A percentile compares a stretch with the other conserved stretches of the same genome.
These are phyloP conservation scores for Megaustenia siamemsis DNA, from an alignment of 2,888 invertebrate species.

Conservation along the genomic window DNA sequence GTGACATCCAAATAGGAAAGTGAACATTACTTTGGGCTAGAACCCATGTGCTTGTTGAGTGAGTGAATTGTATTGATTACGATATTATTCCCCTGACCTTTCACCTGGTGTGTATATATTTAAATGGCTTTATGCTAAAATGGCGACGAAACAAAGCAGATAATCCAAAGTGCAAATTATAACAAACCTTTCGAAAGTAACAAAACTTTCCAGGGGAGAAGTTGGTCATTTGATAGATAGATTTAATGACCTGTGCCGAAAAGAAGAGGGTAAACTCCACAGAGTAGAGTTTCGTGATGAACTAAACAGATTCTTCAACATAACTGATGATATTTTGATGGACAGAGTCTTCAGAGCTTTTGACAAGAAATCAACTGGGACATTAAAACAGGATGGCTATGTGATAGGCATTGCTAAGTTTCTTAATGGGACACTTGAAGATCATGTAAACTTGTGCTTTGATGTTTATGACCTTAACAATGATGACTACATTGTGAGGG, in stretches of 20 bases:
- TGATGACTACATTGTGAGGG: conserved; percentile 89
- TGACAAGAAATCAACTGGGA: conserved; percentile 88
- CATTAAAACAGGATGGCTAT: conserved; percentile 86
- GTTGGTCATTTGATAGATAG: conserved; percentile 65
- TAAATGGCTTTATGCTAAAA: too few species aligned
- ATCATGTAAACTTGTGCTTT: conserved; percentile 84
- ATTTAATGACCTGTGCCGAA: conserved; percentile 61
- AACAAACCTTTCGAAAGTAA: too few species aligned
- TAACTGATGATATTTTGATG: conserved; percentile 90
- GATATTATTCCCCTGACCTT: too few species aligned
- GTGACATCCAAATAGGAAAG: too few species aligned
- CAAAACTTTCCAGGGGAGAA: conserved; percentile 67
- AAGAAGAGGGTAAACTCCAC: conserved; percentile 69
- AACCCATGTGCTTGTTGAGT: too few species aligned
- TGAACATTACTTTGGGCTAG: too few species aligned
- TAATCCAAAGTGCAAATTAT: too few species aligned
- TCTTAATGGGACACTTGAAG: conserved; percentile 86
- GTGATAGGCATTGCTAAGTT: conserved; percentile 87
- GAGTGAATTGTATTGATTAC: too few species aligned
- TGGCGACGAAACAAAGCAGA: too few species aligned
- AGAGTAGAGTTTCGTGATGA: conserved; percentile 76
- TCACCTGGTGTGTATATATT: too few species aligned
- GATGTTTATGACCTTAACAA: conserved; percentile 89
- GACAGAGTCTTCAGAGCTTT: conserved; percentile 85
- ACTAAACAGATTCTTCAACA: conserved; percentile 83